phyloP scores from a whole-genome alignment of 2,113 vertebrate species.

The Hippotragus niger region DNA sequence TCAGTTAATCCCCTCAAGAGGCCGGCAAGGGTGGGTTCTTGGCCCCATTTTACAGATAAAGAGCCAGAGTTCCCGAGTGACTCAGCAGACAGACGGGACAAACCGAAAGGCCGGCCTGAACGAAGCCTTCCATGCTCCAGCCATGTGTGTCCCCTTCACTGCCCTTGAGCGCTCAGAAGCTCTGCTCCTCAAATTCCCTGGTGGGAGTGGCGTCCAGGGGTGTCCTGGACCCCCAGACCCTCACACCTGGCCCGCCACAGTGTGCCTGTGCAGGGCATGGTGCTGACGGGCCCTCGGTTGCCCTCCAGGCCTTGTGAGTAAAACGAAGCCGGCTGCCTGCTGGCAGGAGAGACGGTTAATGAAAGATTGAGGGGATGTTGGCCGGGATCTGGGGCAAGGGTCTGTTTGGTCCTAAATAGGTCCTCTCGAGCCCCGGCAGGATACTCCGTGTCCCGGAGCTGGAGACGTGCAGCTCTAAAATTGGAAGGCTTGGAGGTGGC shows the following conservation, averaged over 20 bases:
- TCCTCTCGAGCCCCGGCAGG: neutral
- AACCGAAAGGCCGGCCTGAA: too few relatives aligned
- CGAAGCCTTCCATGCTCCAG: neutral
- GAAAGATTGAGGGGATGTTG: conserved; percentile 35
- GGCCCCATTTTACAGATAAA: conserved; percentile 13
- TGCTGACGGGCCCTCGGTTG: accelerated
- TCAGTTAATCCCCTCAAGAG: conserved; percentile 51
- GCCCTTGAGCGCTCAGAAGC: neutral
- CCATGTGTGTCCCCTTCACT: accelerated
- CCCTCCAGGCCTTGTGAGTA: neutral
- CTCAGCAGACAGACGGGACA: neutral
- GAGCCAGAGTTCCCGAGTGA: neutral
- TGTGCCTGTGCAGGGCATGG: accelerated
- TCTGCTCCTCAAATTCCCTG: neutral
- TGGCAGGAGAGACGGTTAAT: neutral
- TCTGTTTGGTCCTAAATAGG: conserved; percentile 58
- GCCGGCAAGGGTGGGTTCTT: conserved; percentile 31
- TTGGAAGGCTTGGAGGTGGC: conserved; percentile 57
- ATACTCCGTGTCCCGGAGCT: neutral
- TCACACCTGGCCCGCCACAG: accelerated
- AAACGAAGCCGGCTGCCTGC: accelerated
- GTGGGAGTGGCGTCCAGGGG: accelerated
- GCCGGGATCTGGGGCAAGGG: neutral
- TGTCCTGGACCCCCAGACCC: neutral
- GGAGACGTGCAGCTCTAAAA: conserved; percentile 55